Conservation (phyloP, 2,797 vertebrate genomes). For the Oreochromis mossambicus region DNA sequence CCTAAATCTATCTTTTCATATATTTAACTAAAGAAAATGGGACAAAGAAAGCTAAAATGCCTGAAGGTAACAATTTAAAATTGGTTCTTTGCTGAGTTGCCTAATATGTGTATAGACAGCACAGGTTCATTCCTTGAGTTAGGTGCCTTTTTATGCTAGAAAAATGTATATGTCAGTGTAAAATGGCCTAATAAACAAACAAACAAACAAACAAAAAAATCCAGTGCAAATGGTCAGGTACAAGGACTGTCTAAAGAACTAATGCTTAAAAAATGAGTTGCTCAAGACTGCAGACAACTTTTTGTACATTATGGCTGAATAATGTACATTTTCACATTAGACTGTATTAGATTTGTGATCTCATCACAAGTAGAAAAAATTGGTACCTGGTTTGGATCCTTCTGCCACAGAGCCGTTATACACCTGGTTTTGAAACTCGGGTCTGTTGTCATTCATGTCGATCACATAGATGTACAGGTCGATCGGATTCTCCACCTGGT, state of each 20-base stretch:
- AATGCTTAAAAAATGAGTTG: neutral
- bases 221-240: neutral
- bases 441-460: conserved; percentile 99
- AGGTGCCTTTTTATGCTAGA: neutral
- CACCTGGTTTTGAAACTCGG: conserved; percentile 92
- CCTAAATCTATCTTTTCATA: neutral
- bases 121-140: neutral
- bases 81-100: neutral
- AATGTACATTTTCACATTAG: neutral
- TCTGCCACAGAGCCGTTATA: conserved; percentile 97
- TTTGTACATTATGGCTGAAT: neutral
- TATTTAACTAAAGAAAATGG: neutral
- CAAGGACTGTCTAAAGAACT: neutral
- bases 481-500: conserved; percentile 97
- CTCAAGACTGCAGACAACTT: neutral
- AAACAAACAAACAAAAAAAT: neutral
- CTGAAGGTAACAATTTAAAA: neutral
- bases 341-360: neutral
- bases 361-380: neutral
- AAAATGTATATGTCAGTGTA: neutral
- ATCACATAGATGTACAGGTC: conserved; percentile 98
- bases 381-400: conserved; percentile 93
- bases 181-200: neutral
- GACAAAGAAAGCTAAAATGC: neutral
- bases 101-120: neutral